Percentiles rank a stretch among this genome's conserved stretches.
phyloP scores from a whole-genome alignment of 2,888 invertebrate genomes.

The Euproctis similis region DNA sequence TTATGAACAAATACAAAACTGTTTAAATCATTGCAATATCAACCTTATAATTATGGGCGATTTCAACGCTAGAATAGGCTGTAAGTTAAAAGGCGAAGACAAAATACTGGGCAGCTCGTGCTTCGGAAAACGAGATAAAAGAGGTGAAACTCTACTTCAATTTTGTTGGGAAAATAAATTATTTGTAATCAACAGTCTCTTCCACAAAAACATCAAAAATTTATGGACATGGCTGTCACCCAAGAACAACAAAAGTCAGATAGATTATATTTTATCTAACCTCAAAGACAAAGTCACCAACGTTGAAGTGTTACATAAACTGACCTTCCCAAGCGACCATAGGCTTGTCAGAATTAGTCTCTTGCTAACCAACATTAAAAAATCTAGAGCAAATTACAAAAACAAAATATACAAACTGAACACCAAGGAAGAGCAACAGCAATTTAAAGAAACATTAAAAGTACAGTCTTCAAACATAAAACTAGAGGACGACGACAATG shows the following conservation, averaged over 20 bases:
- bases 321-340: neutral
- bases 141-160: slow-evolving; percentile 11
- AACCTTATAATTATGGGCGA: neutral
- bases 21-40: neutral
- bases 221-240: neutral
- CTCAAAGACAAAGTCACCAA: neutral
- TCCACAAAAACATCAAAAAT: neutral
- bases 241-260: neutral
- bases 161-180: neutral
- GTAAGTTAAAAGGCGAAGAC: neutral
- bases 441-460: neutral
- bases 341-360: neutral
- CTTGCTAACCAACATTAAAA: neutral
- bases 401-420: neutral
- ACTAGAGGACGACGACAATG: neutral
- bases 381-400: neutral
- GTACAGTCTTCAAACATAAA: neutral
- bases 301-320: neutral
- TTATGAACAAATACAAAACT: neutral
- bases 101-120: slow-evolving; percentile 3
- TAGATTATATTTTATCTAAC: neutral
- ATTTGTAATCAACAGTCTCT: neutral
- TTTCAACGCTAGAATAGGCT: neutral
- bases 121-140: slow-evolving; percentile 14
- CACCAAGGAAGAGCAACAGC: neutral